A percentile compares a stretch with the other conserved stretches of the same genome.
These are phyloP conservation scores for Pycnonotus jocosus DNA, from an alignment of 2,113 vertebrate genomes.

Conservation along the genomic window DNA sequence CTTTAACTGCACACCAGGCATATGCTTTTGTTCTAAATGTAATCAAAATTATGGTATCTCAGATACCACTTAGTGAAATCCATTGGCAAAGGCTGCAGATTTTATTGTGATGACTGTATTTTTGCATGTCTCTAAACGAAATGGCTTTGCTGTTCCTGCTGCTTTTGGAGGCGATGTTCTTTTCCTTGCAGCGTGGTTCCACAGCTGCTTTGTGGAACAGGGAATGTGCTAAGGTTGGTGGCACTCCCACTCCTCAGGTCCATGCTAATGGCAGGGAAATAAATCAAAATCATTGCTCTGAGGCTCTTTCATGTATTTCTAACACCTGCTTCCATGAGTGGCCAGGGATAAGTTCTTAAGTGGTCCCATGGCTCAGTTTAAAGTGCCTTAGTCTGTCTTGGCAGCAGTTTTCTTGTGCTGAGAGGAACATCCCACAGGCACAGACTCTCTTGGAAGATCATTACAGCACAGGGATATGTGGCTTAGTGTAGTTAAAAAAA, in stretches of 20 bases:
- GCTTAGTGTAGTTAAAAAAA: background rate
- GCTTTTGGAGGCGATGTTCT: background rate
- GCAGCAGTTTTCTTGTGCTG: background rate
- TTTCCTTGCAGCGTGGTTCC: background rate
- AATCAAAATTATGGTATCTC: conserved; percentile 51
- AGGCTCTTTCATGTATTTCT: background rate
- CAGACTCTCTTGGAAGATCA: background rate
- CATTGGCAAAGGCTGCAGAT: conserved; percentile 14
- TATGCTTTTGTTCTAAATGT: conserved; percentile 60
- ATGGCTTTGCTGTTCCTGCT: background rate
- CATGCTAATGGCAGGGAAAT: background rate
- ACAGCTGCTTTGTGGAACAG: background rate
- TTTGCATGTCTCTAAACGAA: background rate
- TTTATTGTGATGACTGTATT: conserved; percentile 37
- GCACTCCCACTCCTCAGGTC: background rate
- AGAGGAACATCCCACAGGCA: background rate
- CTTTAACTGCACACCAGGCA: conserved; percentile 39
- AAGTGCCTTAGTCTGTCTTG: background rate
- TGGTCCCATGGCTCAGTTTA: background rate
- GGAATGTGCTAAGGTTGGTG: background rate
- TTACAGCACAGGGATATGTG: background rate
- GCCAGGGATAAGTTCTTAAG: background rate
- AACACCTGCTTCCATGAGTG: background rate
- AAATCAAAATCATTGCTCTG: background rate
- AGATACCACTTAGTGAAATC: conserved; percentile 53